Evolutionary conservation across 1,140 invertebrate genomes (phyloP).

Genomic region (Psix sp.): DNA sequence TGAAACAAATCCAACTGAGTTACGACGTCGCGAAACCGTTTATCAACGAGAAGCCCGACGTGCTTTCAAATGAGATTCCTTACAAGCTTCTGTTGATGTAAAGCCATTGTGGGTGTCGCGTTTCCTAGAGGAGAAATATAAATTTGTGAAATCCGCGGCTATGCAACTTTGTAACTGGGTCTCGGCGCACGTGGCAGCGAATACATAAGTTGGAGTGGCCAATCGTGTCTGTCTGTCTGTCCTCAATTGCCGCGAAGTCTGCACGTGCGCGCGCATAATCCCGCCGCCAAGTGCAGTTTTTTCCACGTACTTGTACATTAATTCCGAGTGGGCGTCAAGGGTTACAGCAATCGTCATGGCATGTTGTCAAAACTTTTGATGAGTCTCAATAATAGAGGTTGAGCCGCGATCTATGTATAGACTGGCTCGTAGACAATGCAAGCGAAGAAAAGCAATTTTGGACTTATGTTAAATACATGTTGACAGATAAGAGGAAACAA

Average conservation of each 20-base stretch:
- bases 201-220: constrained; percentile 38
- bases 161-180: no score
- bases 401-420: not conserved
- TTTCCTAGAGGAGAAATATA: no score
- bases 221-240: constrained; percentile 26
- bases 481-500: constrained; percentile 52
- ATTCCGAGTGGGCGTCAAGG: constrained; percentile 39
- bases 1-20: constrained; percentile 19
- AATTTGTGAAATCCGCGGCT: no score
- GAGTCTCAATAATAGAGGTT: no score
- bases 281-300: constrained; percentile 10
- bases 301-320: constrained; percentile 44
- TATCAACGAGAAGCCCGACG: constrained; percentile 57
- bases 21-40: constrained; percentile 48
- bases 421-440: constrained; percentile 4
- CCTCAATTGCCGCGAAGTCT: constrained; percentile 14
- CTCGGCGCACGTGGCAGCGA: constrained; percentile 25
- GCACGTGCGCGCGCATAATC: constrained; percentile 54
- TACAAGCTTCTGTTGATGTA: constrained; percentile 69
- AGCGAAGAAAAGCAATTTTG: constrained; percentile 55
- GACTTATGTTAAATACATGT: constrained; percentile 54
- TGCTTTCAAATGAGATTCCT: constrained; percentile 76
- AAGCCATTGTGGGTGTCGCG: constrained; percentile 74
- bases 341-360: constrained; percentile 21
- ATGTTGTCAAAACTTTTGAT: no score